phyloP scores from a whole-genome alignment of 2,113 vertebrate species.

The Hyla sarda region DNA sequence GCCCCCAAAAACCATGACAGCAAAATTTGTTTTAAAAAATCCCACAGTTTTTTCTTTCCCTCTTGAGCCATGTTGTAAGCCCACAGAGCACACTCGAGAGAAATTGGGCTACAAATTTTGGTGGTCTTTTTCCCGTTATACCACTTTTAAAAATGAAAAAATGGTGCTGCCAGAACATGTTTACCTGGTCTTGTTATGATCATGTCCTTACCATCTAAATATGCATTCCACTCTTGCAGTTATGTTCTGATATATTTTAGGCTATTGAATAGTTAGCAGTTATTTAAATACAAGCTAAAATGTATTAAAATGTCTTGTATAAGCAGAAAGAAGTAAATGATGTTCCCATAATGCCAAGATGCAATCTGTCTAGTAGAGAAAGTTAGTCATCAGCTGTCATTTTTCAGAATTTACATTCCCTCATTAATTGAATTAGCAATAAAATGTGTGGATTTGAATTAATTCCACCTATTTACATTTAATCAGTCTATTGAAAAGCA shows the following conservation, averaged over 20 bases:
- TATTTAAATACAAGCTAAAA: neutral
- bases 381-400: conserved; percentile 28
- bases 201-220: neutral
- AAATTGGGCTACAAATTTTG: too few species aligned
- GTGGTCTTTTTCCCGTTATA: too few species aligned
- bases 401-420: neutral
- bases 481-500: neutral
- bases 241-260: neutral
- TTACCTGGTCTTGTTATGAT: neutral
- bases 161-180: too few species aligned
- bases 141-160: too few species aligned
- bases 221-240: neutral
- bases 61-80: too few species aligned
- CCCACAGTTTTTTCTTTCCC: too few species aligned
- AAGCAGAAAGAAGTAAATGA: conserved; percentile 2
- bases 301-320: neutral
- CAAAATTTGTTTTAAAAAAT: too few species aligned
- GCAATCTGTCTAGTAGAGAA: conserved; percentile 32
- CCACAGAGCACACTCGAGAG: too few species aligned
- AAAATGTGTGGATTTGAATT: conserved; percentile 16
- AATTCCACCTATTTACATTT: neutral
- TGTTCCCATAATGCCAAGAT: neutral
- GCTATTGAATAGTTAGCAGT: neutral
- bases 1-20: too few species aligned
- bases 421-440: conserved; percentile 16